These are phyloP conservation scores for Poeciliopsis presidionis DNA, from an alignment of 2,797 vertebrate genomes.

Conservation along the genomic window DNA sequence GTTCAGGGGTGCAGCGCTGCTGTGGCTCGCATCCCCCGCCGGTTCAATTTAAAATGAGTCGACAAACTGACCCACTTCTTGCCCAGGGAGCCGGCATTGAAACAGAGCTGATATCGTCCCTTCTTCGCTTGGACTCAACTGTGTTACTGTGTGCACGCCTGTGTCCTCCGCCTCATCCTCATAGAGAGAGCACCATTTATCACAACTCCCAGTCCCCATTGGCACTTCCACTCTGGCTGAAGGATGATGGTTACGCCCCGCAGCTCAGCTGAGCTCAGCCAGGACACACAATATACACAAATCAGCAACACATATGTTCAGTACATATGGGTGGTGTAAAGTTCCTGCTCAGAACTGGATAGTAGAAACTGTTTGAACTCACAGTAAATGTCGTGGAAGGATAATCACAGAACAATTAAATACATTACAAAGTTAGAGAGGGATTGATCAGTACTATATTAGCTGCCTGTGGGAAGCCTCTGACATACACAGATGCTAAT, in stretches of 20 bases:
- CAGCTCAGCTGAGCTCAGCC: slow-evolving; percentile 36
- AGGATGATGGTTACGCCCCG: slow-evolving; percentile 51
- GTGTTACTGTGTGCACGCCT: slow-evolving; percentile 9
- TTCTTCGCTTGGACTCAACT: slow-evolving; percentile 34
- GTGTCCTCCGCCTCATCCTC: slow-evolving; percentile 52
- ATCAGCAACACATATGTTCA: slow-evolving; percentile 9
- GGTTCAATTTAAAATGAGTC: slow-evolving; percentile 60
- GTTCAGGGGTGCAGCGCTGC: slow-evolving; percentile 54
- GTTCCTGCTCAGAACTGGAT: slow-evolving; percentile 22
- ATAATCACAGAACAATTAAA: slow-evolving; percentile 34
- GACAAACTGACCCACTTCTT: slow-evolving; percentile 50
- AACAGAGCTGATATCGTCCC: slow-evolving; percentile 62
- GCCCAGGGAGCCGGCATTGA: slow-evolving; percentile 50
- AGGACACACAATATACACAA: slow-evolving; percentile 21
- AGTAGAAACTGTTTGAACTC: slow-evolving; percentile 26
- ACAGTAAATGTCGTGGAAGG: slow-evolving; percentile 19
- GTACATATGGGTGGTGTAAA: slow-evolving; percentile 4
- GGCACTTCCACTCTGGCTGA: slow-evolving; percentile 61
- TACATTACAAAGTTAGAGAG: slow-evolving; percentile 8
- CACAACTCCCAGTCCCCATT: slow-evolving; percentile 52
- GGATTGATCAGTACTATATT: slow-evolving; percentile 37
- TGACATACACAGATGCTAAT: slow-evolving; percentile 44
- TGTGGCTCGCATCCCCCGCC: slow-evolving; percentile 39
- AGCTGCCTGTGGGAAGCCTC: slow-evolving; percentile 21
- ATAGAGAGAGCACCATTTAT: slow-evolving; percentile 61